These are phyloP conservation scores for Arrhamphus sclerolepis DNA, from an alignment of 2,797 vertebrate genomes.

Conservation along the genomic window DNA sequence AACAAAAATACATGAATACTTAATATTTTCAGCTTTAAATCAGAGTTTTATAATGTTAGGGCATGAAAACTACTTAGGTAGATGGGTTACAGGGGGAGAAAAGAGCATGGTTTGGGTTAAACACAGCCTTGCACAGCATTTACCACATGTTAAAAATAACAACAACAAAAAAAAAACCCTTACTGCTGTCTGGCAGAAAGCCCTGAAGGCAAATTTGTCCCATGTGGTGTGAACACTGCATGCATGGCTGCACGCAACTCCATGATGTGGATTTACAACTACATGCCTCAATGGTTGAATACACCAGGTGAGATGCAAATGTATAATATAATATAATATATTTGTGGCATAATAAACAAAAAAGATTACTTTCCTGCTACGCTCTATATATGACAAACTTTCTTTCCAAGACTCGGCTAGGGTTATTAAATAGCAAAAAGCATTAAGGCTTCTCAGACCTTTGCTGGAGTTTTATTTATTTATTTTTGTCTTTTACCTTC, in stretches of 20 bases:
- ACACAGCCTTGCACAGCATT: not conserved
- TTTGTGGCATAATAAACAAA: not conserved
- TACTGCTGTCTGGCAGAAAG: constrained; percentile 2
- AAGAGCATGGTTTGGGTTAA: not conserved
- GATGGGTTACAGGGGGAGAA: too few species aligned
- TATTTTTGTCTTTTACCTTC: constrained; percentile 81
- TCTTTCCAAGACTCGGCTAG: too few species aligned
- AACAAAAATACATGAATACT: not conserved
- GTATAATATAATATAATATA: too few species aligned
- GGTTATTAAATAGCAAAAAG: not conserved
- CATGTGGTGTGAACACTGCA: not conserved
- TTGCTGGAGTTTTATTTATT: too few species aligned
- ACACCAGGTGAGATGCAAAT: not conserved
- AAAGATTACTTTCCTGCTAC: not conserved
- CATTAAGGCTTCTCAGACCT: not conserved
- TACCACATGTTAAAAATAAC: not conserved
- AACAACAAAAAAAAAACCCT: not conserved
- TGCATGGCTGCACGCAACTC: not conserved
- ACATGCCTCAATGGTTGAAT: not conserved
- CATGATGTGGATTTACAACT: not conserved
- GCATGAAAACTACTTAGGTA: not conserved
- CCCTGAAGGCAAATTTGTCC: not conserved
- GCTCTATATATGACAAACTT: too few species aligned
- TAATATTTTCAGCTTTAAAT: not conserved
- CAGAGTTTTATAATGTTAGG: not conserved